These are phyloP conservation scores for Sebastolobus alascanus DNA, from an alignment of 2,797 vertebrate genomes.

Conservation along the genomic window DNA sequence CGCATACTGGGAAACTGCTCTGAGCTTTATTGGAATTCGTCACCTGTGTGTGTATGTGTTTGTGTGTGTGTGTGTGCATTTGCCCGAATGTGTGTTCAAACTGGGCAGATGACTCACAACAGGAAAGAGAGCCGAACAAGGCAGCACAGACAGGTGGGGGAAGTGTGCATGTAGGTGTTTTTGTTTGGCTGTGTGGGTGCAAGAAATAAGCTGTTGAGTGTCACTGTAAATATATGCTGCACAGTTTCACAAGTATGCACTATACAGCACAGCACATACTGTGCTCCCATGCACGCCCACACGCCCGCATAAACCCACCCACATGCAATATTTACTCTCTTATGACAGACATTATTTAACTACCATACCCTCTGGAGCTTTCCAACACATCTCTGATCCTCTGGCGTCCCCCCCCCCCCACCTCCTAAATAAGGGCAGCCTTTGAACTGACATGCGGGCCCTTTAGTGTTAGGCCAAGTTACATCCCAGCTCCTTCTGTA, in stretches of 20 bases:
- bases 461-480: slow-evolving; percentile 59
- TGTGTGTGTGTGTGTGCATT: slow-evolving; percentile 27
- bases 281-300: slow-evolving; percentile 39
- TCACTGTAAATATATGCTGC: slow-evolving; percentile 65
- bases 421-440: slow-evolving; percentile 59
- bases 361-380: slow-evolving; percentile 38
- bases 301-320: slow-evolving; percentile 16
- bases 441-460: slow-evolving; percentile 67
- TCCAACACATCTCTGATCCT: slow-evolving; percentile 73
- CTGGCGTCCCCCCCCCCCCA: slow-evolving; percentile 34
- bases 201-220: slow-evolving; percentile 64
- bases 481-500: slow-evolving; percentile 60
- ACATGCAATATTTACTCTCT: slow-evolving; percentile 54
- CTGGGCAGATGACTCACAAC: slow-evolving; percentile 73
- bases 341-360: slow-evolving; percentile 61
- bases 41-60: slow-evolving; percentile 56
- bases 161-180: slow-evolving; percentile 70
- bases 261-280: slow-evolving; percentile 34
- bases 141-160: slow-evolving; percentile 65
- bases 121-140: slow-evolving; percentile 52
- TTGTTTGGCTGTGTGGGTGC: slow-evolving; percentile 72
- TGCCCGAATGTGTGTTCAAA: slow-evolving; percentile 30
- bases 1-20: slow-evolving; percentile 65
- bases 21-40: slow-evolving; percentile 69
- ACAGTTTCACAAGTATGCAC: slow-evolving; percentile 53